Evolutionary conservation across 2,113 vertebrate species (phyloP), one percentile per base, ranked within the genome.

Genomic region (Polypterus bichir): DNA sequence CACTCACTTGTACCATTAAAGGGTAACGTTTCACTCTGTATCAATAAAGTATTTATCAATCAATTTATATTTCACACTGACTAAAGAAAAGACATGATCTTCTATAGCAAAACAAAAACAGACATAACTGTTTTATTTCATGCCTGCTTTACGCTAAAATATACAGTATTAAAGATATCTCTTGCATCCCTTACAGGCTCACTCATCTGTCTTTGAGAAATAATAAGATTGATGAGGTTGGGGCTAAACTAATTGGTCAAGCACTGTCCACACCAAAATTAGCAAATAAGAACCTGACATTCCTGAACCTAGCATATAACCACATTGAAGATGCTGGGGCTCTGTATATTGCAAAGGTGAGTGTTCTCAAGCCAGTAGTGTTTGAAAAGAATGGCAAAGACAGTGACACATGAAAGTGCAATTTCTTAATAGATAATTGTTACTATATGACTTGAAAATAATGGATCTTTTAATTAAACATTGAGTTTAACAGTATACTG

Each of bases 241-340:
- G 76, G 0, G 87, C 88, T 0, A 53, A 47, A 54, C 78, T 88
- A 27, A 79, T 97, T 6, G 87, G 89, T 9, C 80, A 68, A 10
- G 79, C 82, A 1, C 80, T 95, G 48, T 87, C 86, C 3, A 83
- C 80, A 0, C 45, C 64, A 57, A 68, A 54, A 49, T 71, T 69
- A 57, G 55, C 81, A 70, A 89, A 87, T 74, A 83, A 69, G 53
- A 84, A 67, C 57, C 81, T 94, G 0, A 10, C 76, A 46, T 83
- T 77, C 0, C 86, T 97, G 66, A 89, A 84, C 66, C 79, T 97
- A 73, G 79, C 79, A 5, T 97, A 89, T 75, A 97, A 97, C 70
- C 72, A 59, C 66, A 84, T 97, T 44, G 79, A 88, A 0, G 89
- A 97, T 59, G 46, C 57, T 44, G 93, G 92, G 1, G 91, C 89